Conservation (phyloP, 2,113 vertebrate genomes). For the Megaleporinus macrocephalus region DNA sequence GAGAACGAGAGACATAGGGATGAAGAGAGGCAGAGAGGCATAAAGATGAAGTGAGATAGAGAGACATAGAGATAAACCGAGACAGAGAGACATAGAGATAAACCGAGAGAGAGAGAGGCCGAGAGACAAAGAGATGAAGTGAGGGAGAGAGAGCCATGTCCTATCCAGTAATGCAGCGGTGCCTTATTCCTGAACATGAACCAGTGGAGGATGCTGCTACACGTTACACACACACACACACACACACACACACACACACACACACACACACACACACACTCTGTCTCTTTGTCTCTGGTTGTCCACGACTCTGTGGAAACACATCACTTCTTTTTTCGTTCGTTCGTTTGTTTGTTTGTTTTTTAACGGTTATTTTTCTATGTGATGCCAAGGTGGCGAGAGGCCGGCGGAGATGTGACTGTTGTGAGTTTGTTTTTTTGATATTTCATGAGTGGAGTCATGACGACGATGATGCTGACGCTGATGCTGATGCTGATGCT, state of each 20-base stretch:
- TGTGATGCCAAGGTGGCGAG: constrained; percentile 71
- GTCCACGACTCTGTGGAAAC: background rate
- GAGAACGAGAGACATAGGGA: too few species aligned
- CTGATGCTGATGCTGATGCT: constrained; percentile 3
- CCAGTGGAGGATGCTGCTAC: constrained; percentile 82
- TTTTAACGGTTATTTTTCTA: constrained; percentile 58
- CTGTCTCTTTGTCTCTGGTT: constrained; percentile 9
- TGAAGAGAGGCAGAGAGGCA: background rate
- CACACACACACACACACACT: background rate
- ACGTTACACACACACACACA: constrained; percentile 46
- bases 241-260: background rate
- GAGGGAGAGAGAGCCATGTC: constrained; percentile 68
- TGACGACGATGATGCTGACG: constrained; percentile 45
- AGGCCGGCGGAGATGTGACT: constrained; percentile 69
- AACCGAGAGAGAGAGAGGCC: constrained; percentile 48
- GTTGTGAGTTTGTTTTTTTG: constrained; percentile 56
- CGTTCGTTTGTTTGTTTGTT: constrained; percentile 51
- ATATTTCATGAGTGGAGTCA: constrained; percentile 51
- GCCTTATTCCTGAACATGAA: constrained; percentile 80
- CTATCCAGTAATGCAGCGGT: constrained; percentile 78
- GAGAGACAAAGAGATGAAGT: background rate
- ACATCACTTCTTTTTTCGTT: background rate
- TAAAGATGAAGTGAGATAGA: constrained; percentile 50
- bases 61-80: background rate
- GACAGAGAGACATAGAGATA: background rate